Percentiles rank a stretch among this genome's conserved stretches.
phyloP scores from a whole-genome alignment of 2,113 vertebrate genomes.

The Lota lota region DNA sequence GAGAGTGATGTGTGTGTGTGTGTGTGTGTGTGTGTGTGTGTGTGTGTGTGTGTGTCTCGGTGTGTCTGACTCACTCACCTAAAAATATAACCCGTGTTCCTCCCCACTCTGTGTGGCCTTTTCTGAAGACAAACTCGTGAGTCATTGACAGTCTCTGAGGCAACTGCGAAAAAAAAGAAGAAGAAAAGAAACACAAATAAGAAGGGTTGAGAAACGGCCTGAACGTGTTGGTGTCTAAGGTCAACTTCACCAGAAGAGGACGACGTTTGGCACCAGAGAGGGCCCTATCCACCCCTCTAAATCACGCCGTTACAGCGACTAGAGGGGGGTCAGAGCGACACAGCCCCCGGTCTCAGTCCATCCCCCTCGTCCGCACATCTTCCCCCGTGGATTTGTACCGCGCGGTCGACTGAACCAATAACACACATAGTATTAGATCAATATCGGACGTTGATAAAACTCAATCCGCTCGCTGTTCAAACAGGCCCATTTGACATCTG shows the following conservation, averaged over 20 bases:
- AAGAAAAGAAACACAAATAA: not conserved
- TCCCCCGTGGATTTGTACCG: no score
- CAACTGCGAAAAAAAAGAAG: slow-evolving; percentile 5
- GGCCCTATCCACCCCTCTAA: no score
- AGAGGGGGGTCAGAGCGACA: not conserved
- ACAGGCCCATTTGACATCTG: no score
- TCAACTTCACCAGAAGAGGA: not conserved
- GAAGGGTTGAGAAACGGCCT: slow-evolving; percentile 4
- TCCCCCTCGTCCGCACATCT: no score
- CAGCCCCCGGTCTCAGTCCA: no score
- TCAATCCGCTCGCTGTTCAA: no score
- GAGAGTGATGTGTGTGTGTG: not conserved
- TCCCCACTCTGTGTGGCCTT: slow-evolving; percentile 18
- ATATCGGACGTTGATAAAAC: no score
- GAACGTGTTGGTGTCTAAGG: not conserved
- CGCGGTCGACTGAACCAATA: no score
- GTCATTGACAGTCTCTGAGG: slow-evolving; percentile 25
- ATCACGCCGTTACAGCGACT: no score
- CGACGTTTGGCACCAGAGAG: not conserved
- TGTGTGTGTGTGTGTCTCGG: not conserved
- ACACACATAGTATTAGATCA: no score
- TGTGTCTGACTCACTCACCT: slow-evolving; percentile 51
- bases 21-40: no score
- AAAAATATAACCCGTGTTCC: slow-evolving; percentile 51
- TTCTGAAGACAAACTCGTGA: slow-evolving; percentile 49